Conservation (phyloP, 2,888 invertebrate genomes). For the Malthinus seriepunctatus region DNA sequence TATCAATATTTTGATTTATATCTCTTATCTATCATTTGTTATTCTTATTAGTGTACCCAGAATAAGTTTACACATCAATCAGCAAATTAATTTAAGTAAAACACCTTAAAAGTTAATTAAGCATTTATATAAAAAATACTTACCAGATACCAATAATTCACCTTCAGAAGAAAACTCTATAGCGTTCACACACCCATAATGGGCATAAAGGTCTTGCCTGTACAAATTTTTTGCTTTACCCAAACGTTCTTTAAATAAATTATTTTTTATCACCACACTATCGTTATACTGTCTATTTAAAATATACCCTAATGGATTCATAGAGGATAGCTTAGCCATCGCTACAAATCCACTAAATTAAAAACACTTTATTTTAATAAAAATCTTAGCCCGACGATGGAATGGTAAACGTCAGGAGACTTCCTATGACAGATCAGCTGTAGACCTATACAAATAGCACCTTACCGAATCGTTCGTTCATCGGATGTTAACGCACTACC, state of each 20-base stretch:
- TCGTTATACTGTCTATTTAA: conserved; percentile 66
- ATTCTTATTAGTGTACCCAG: no score
- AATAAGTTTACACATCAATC: no score
- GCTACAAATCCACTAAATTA: conserved; percentile 22
- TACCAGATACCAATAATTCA: conserved; percentile 86
- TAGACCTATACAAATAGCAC: conserved; percentile 19
- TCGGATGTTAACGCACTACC: conserved; percentile 42
- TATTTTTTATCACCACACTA: conserved; percentile 61
- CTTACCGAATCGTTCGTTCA: conserved; percentile 32
- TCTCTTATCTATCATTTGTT: no score
- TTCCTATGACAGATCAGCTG: conserved; percentile 51
- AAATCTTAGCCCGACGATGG: conserved; percentile 31
- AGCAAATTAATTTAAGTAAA: no score
- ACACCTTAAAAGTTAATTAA: no score
- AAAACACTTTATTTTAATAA: conserved; percentile 11
- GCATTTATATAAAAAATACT: conserved; percentile 34
- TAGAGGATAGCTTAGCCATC: conserved; percentile 56
- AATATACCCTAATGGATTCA: conserved; percentile 65
- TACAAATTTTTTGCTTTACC: conserved; percentile 74
- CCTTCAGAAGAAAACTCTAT: conserved; percentile 92
- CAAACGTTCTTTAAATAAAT: conserved; percentile 64
- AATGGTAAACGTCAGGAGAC: conserved; percentile 41
- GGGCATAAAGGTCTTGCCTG: conserved; percentile 82
- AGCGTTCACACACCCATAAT: conserved; percentile 96
- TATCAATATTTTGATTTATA: no score